phyloP scores from a whole-genome alignment of 2,113 vertebrate species.

The Entelurus aequoreus region DNA sequence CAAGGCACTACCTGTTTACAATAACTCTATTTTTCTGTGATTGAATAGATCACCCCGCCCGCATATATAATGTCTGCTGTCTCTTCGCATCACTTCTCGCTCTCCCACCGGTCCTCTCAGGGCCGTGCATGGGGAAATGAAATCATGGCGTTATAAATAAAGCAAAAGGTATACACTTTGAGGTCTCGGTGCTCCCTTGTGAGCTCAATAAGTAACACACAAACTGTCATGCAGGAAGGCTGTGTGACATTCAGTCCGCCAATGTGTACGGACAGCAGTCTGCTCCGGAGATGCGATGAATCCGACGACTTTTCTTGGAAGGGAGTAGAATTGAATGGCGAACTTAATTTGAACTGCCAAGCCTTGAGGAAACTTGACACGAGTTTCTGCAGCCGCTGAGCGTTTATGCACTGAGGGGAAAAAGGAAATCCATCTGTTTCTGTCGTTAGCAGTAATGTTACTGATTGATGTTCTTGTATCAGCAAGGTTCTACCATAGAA shows the following conservation, averaged over 20 bases:
- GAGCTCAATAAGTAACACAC: constrained; percentile 26
- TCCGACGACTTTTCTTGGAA: constrained; percentile 13
- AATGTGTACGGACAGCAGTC: constrained; percentile 26
- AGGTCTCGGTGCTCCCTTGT: constrained; percentile 15
- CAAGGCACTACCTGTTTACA: constrained; percentile 45
- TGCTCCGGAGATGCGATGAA: constrained; percentile 5
- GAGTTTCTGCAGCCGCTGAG: constrained; percentile 2
- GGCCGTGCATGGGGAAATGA: constrained; percentile 18
- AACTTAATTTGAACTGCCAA: constrained; percentile 19
- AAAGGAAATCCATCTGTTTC: constrained; percentile 37
- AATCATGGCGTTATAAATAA: constrained; percentile 54
- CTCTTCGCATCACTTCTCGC: constrained; percentile 16
- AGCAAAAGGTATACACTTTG: constrained; percentile 38
- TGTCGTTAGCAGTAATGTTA: constrained; percentile 21
- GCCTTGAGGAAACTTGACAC: constrained; percentile 8
- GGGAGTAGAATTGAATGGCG: background rate
- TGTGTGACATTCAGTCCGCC: constrained; percentile 10
- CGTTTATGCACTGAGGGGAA: constrained; percentile 13
- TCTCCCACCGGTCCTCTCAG: constrained; percentile 13
- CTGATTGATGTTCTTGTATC: background rate
- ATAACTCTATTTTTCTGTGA: constrained; percentile 24
- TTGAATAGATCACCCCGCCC: constrained; percentile 43
- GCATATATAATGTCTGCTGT: constrained; percentile 32
- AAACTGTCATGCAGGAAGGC: constrained; percentile 35
- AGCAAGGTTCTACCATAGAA: constrained; percentile 19